Percentiles rank a stretch among this genome's conserved stretches.
Conservation (phyloP, 2,888 invertebrate genomes). For the Hyalella azteca region DNA sequence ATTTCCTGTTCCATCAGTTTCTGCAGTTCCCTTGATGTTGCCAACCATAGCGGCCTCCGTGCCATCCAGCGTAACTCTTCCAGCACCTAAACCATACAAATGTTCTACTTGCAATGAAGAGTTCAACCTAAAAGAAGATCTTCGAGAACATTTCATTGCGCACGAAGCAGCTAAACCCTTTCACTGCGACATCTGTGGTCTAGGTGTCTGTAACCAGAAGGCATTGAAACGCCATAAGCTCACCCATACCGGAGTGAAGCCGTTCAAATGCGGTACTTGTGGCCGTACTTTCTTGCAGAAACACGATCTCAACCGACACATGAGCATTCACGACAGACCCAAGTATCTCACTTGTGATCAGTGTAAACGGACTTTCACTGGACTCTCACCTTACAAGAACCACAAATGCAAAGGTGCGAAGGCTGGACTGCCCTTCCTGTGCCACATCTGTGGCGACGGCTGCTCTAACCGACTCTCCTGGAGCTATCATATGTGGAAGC, state of each 20-base stretch:
- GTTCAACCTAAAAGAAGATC: conserved; percentile 53
- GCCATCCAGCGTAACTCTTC: too few relatives aligned
- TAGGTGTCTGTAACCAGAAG: conserved; percentile 54
- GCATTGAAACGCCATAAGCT: conserved; percentile 53
- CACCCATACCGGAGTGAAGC: conserved; percentile 54
- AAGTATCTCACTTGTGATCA: conserved; percentile 51
- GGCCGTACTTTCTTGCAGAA: conserved; percentile 55
- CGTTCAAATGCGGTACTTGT: conserved; percentile 54
- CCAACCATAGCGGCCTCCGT: too few relatives aligned
- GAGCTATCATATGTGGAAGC: conserved; percentile 59
- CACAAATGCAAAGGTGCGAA: conserved; percentile 56
- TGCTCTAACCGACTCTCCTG: conserved; percentile 57
- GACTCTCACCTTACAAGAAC: conserved; percentile 51
- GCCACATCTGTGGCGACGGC: conserved; percentile 57
- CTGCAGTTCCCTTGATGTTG: too few relatives aligned
- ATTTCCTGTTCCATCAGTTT: too few relatives aligned
- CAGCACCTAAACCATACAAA: conserved; percentile 50
- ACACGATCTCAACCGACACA: conserved; percentile 54
- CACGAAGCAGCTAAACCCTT: conserved; percentile 58
- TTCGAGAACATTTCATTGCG: conserved; percentile 48
- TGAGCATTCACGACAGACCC: conserved; percentile 49
- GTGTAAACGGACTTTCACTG: conserved; percentile 57
- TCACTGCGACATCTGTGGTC: conserved; percentile 57
- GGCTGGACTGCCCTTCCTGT: conserved; percentile 55
- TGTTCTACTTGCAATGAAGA: conserved; percentile 56